Base-by-base conservation (phyloP, 30 jellyfish, hydroid and myxozoan genomes). In the Pelagia noctiluca region DNA sequence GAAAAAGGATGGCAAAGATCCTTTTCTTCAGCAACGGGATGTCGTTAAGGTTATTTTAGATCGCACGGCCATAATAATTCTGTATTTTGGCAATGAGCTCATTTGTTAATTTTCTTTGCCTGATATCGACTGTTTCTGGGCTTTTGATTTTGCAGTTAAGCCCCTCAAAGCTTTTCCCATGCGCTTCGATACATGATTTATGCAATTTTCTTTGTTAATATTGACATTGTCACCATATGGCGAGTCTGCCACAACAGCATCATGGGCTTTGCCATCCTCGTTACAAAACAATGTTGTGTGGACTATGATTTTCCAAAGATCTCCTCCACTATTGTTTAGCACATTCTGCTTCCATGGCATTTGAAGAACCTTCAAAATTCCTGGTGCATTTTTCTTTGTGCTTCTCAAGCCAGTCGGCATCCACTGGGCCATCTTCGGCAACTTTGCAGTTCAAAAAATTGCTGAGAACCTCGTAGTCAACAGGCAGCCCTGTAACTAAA, bases 281-380 rank as follows among this genome's bases (percentile, higher is more conserved):
- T 60, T 71, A 5, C 48, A 78, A n/a, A 78, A 71, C n/a, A 76
- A 24, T 10, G 89, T 63, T 28, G 89, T 60, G 57, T 78, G 62
- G n/a, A 2, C 32, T 61, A 29, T 26, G 35, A 1, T 34, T 32
- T 8, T 60, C 82, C 3, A 53, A 34, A 28, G 89, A 78, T 12
- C 84, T 23, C 23, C 30, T 21, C 72, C 82, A 78, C 25, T 57
- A 49, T n/a, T n/a, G n/a, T n/a, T n/a, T n/a, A n/a, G 90, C 90
- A 63, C 74, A 31, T 19, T 63, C 90, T 4, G 36, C 85, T 53
- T 80, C 90, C 90, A 80, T 80, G 3, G 90, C 86, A 80, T 31
- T 42, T 5, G 76, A 28, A 1, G 90, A 18, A 16, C 84, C 90
- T 37, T 63, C 46, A 38, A 63, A 80, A 28, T 80, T 80, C 48